Evolutionary conservation across 2,113 vertebrate genomes (phyloP).

Genomic region (Kryptolebias marmoratus): DNA sequence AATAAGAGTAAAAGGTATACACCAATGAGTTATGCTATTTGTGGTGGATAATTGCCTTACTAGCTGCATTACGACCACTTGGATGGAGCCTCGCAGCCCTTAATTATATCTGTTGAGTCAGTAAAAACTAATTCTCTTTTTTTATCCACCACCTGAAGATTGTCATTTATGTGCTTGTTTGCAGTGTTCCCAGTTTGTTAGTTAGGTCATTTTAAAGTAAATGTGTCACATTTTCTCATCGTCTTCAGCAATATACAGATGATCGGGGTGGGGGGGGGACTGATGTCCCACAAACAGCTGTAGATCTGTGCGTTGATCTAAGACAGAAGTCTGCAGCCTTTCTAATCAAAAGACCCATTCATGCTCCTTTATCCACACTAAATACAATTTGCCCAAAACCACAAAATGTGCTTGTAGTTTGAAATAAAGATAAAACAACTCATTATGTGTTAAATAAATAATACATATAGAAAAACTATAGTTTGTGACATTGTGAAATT

Average conservation of each 20-base stretch:
- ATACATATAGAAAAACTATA: no score
- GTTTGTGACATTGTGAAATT: no score
- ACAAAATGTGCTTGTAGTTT: no score
- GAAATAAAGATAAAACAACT: no score
- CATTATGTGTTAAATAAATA: no score
- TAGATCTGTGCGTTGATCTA: no score
- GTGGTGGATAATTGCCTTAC: not conserved
- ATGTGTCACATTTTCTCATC: not conserved
- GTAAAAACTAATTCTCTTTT: not conserved
- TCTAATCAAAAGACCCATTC: no score
- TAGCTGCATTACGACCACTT: slow-evolving; percentile 16
- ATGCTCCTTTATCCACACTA: no score
- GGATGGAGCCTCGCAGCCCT: slow-evolving; percentile 28
- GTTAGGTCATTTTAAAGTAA: not conserved
- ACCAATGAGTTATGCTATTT: slow-evolving; percentile 10
- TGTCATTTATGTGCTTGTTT: slow-evolving; percentile 21
- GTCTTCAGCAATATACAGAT: slow-evolving; percentile 24
- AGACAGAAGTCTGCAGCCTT: no score
- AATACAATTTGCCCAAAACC: no score
- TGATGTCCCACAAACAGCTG: not conserved
- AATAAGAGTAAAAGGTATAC: slow-evolving; percentile 16
- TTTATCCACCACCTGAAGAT: slow-evolving; percentile 31
- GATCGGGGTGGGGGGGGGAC: slow-evolving; percentile 21
- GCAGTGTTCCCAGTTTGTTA: not conserved
- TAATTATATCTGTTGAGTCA: not conserved